A percentile compares a stretch with the other conserved stretches of the same genome.
phyloP scores from a whole-genome alignment of 2,113 vertebrate species.

The Collichthys lucidus region DNA sequence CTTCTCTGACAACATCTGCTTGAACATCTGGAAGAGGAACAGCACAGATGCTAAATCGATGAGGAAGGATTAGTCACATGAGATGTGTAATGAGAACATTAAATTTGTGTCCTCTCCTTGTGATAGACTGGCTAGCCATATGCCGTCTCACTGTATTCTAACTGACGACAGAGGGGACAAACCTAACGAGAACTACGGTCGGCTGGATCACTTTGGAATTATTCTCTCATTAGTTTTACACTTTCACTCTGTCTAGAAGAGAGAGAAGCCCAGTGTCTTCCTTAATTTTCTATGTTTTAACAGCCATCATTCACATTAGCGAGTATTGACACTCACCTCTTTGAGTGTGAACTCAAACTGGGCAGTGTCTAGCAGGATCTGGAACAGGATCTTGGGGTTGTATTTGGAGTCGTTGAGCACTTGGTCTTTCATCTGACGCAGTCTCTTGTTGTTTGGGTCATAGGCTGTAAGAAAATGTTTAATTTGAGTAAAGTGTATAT shows the following conservation, averaged over 20 bases:
- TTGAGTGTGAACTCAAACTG: conserved; percentile 98
- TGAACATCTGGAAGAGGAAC: conserved; percentile 92
- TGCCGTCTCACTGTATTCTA: conserved; percentile 41
- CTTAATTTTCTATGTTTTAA: conserved; percentile 1
- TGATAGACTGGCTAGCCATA: conserved; percentile 57
- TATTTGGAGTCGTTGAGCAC: conserved; percentile 94
- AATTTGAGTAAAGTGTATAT: background rate
- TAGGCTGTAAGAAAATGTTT: conserved; percentile 82
- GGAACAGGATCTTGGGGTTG: conserved; percentile 95
- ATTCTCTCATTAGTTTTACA: background rate
- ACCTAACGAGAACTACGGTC: conserved; percentile 9
- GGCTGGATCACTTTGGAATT: conserved; percentile 20
- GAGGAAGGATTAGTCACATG: conserved; percentile 67
- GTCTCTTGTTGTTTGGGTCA: conserved; percentile 95
- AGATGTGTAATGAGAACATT: conserved; percentile 71
- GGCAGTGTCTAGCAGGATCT: conserved; percentile 95
- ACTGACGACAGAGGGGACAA: conserved; percentile 28
- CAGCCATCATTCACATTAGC: background rate
- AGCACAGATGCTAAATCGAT: conserved; percentile 61
- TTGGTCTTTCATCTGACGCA: conserved; percentile 98
- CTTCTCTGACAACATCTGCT: conserved; percentile 98
- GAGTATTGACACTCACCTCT: conserved; percentile 86
- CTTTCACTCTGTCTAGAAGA: background rate
- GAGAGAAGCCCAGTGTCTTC: background rate
- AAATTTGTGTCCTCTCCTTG: conserved; percentile 56